Conservation (phyloP, 2,113 vertebrate species). For the Percopsis transmontana region DNA sequence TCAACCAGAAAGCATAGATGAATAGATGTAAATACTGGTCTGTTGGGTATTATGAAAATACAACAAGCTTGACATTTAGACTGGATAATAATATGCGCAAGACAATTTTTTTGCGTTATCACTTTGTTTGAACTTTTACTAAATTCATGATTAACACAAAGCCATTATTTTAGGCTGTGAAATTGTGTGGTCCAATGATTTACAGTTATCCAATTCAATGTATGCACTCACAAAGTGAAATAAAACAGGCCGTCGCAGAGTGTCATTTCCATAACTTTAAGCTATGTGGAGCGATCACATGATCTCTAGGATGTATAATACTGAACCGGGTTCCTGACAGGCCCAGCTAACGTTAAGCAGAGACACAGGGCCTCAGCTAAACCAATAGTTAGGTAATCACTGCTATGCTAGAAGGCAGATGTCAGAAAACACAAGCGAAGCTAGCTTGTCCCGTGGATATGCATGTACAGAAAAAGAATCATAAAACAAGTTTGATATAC, state of each 20-base stretch:
- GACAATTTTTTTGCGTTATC: too few relatives aligned
- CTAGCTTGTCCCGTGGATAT: conserved; percentile 6
- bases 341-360: conserved; percentile 23
- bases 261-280: too few relatives aligned
- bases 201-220: neutral
- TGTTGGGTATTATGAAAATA: too few relatives aligned
- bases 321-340: neutral
- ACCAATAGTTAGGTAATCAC: conserved; percentile 20
- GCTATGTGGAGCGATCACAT: too few relatives aligned
- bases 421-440: conserved; percentile 3
- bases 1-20: neutral
- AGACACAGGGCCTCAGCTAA: neutral
- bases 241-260: neutral
- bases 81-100: too few relatives aligned
- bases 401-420: neutral
- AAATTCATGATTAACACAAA: too few relatives aligned
- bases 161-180: neutral
- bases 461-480: neutral
- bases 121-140: neutral
- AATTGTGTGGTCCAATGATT: neutral
- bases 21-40: neutral
- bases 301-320: too few relatives aligned
- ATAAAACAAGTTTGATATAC: neutral
- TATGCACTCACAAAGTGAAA: neutral
- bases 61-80: too few relatives aligned